Evolutionary conservation across 1,140 invertebrate species (phyloP).

Genomic region (Rhopalosiphum maidis): DNA sequence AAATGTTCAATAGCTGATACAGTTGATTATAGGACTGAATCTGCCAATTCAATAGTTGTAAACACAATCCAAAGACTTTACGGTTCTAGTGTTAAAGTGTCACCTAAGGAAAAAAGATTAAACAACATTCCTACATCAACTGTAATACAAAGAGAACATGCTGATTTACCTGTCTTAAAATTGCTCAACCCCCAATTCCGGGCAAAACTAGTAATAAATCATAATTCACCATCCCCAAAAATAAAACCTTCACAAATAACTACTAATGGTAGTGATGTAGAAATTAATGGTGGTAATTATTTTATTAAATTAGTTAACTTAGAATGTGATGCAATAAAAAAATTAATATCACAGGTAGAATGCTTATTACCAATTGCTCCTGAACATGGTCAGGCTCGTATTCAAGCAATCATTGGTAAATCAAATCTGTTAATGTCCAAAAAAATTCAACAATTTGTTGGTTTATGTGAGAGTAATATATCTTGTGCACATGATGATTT

Average conservation of each 20-base stretch:
- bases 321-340: conserved; percentile 51
- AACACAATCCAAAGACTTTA: conserved; percentile 55
- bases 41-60: conserved; percentile 39
- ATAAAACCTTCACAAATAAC: neutral
- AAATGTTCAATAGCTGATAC: conserved; percentile 52
- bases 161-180: conserved; percentile 49
- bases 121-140: conserved; percentile 48
- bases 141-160: conserved; percentile 41
- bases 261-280: conserved; percentile 12
- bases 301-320: conserved; percentile 52
- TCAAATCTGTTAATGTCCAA: conserved; percentile 51
- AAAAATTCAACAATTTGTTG: conserved; percentile 54
- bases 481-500: conserved; percentile 43
- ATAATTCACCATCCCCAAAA: neutral
- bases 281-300: conserved; percentile 18
- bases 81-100: conserved; percentile 52
- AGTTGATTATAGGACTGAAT: conserved; percentile 52
- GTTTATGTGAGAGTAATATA: conserved; percentile 52
- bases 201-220: conserved; percentile 49
- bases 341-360: conserved; percentile 49
- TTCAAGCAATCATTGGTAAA: conserved; percentile 52
- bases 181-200: conserved; percentile 51
- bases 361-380: conserved; percentile 46
- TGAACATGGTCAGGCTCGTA: conserved; percentile 51
- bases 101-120: conserved; percentile 33